phyloP scores from a whole-genome alignment of 2,113 vertebrate species.

The Myrmecophaga tridactyla region DNA sequence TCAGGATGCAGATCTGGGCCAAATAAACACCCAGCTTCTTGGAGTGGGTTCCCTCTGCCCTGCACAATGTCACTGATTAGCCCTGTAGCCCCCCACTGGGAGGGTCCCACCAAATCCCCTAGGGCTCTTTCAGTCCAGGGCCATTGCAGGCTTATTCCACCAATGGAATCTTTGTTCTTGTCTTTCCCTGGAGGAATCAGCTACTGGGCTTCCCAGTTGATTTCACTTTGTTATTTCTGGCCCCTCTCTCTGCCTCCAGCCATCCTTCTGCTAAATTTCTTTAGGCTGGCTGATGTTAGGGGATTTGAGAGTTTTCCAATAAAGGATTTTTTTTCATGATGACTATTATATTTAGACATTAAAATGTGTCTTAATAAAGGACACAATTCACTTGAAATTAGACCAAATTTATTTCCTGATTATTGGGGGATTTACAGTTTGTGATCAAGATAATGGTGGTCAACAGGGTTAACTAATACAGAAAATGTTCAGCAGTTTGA shows the following conservation, averaged over 20 bases:
- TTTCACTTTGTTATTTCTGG: constrained; percentile 42
- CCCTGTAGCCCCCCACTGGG: not conserved
- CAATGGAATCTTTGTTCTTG: constrained; percentile 64
- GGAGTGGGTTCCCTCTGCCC: constrained; percentile 11
- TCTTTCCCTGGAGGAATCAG: not conserved
- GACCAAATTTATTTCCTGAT: not conserved
- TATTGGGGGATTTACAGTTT: not conserved
- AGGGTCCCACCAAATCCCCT: not conserved
- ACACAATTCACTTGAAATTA: not conserved
- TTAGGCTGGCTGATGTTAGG: not conserved
- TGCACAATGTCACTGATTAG: constrained; percentile 73
- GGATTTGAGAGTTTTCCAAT: not conserved
- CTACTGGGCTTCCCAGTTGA: constrained; percentile 46
- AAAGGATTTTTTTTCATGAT: not conserved
- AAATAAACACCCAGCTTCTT: constrained; percentile 52
- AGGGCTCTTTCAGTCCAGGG: not conserved
- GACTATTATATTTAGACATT: not conserved
- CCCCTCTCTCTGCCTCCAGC: not conserved
- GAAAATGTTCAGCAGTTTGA: not conserved
- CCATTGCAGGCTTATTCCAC: not conserved
- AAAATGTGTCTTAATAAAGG: not conserved
- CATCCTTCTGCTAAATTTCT: not conserved
- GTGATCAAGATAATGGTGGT: not conserved
- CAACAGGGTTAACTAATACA: not conserved
- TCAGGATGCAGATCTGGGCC: constrained; percentile 58